Base-by-base conservation (phyloP, 1,140 invertebrate species). In the Ptiloglossa arizonensis region DNA sequence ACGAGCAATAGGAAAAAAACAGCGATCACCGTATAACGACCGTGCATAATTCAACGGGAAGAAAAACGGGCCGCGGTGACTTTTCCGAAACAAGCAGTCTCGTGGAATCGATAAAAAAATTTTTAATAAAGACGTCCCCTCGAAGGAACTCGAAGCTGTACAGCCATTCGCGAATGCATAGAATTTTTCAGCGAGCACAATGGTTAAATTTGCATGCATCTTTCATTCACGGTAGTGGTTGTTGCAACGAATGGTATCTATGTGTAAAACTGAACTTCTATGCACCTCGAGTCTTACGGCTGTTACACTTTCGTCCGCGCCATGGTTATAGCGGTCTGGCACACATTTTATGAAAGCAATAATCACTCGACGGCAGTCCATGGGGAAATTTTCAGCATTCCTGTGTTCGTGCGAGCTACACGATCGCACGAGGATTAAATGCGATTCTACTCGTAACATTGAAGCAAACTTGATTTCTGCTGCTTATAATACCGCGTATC, bases 121-220 rank as follows among this genome's bases (percentile, higher is more conserved):
- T 41, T 35, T 38, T 19, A 52, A 38, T 22, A n/a, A 29, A 73
- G 70, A 64, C 41, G 29, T 17, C 6, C 2, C 3, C 38, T 22
- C 17, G 24, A 44, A n/a, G 48, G 9, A 52, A 24, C 9, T 52
- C 11, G 22, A 17, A 22, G 17, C 27, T 1, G 22, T 5, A 19
- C 57, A 29, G 19, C 11, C 59, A 22, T 77, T 79, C 70, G 66
- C 29, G 82, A 87, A 87, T 87, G 84, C 85, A 87, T 86, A 76
- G 80, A 86, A 86, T 86, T 81, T 84, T 86, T 85, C 79, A 81
- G 50, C 52, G 44, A 15, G 13, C 27, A 19, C 22, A 22, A 59
- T 41, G 57, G 24, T 77, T 66, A 24, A 64, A 80, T 80, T 70
- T 76, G 52, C 62, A 79, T 79, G 62, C 52, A 79, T 60, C 62